Conservation (phyloP, 2,797 vertebrate species). For the Cottoperca gobio region DNA sequence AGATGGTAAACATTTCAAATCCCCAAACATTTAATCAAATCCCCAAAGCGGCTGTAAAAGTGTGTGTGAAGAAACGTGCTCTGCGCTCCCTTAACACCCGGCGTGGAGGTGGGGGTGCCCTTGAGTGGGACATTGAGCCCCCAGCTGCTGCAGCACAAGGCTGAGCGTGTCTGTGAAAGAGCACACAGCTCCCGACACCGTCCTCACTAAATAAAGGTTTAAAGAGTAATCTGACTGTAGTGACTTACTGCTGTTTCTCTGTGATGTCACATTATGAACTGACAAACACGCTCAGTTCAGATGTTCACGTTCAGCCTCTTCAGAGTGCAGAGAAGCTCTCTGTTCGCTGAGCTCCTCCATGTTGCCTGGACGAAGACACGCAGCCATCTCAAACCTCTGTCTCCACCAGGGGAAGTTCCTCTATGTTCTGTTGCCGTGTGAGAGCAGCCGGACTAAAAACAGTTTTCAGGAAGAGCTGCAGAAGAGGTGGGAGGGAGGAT, state of each 20-base stretch:
- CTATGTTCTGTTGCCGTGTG: constrained; percentile 10
- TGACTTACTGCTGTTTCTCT: constrained; percentile 35
- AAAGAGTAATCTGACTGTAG: constrained; percentile 14
- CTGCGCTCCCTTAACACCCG: constrained; percentile 23
- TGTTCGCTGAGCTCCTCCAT: constrained; percentile 21
- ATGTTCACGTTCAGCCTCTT: constrained; percentile 48
- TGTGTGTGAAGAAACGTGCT: constrained; percentile 16
- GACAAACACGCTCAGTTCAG: constrained; percentile 41
- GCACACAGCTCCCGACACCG: constrained; percentile 16
- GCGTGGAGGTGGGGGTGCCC: constrained; percentile 45
- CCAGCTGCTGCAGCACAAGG: constrained; percentile 50
- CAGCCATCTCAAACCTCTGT: constrained; percentile 24
- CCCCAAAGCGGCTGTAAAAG: constrained; percentile 1
- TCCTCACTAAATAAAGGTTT: constrained; percentile 36
- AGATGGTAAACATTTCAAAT: constrained; percentile 30
- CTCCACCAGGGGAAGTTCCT: constrained; percentile 36
- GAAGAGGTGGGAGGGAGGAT: constrained; percentile 12
- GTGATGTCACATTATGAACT: constrained; percentile 36
- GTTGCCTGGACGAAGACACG: constrained; percentile 14
- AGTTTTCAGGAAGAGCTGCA: constrained; percentile 42
- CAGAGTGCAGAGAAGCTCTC: too few relatives aligned
- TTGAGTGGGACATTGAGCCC: constrained; percentile 49
- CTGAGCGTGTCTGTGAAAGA: constrained; percentile 46
- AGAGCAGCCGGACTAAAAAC: constrained; percentile 37
- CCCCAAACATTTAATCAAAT: background rate